Evolutionary conservation across 1,140 invertebrate genomes (phyloP).

Genomic region (Cotesia typhae): DNA sequence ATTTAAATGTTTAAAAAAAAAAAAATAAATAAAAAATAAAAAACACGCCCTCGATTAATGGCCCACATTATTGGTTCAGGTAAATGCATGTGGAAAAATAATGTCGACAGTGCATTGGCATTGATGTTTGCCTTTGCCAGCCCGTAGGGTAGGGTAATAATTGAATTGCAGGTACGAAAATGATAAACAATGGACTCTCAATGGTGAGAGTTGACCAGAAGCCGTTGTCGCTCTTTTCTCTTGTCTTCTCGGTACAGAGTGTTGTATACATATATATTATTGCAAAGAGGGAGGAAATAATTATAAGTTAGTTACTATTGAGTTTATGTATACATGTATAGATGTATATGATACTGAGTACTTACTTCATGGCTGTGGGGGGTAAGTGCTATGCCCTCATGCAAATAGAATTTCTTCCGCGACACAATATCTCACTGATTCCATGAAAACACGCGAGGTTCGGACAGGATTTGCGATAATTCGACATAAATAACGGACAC

Average conservation of each 20-base stretch:
- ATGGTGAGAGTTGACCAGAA: constrained; percentile 1
- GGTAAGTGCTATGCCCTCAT: constrained; percentile 63
- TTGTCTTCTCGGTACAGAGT: background rate
- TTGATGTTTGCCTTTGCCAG: too few species aligned
- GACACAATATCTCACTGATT: constrained; percentile 61
- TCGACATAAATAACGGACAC: constrained; percentile 63
- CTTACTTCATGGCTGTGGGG: constrained; percentile 64
- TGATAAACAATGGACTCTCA: constrained; percentile 28
- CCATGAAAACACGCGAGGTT: constrained; percentile 65
- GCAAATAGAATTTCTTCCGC: constrained; percentile 58
- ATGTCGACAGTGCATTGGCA: too few species aligned
- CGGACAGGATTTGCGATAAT: constrained; percentile 61
- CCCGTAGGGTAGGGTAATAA: too few species aligned
- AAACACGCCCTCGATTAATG: too few species aligned
- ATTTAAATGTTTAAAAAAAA: too few species aligned
- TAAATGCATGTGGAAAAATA: too few species aligned
- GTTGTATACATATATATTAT: too few species aligned
- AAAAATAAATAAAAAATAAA: too few species aligned
- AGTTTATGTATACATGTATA: too few species aligned
- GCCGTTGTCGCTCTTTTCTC: constrained; percentile 32
- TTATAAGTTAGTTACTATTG: background rate
- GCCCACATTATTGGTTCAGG: too few species aligned
- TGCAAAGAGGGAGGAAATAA: constrained; percentile 24
- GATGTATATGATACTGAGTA: constrained; percentile 35
- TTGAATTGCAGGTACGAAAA: background rate